Evolutionary conservation across 2,797 vertebrate species (phyloP).

Genomic region (Antennarius maculatus): DNA sequence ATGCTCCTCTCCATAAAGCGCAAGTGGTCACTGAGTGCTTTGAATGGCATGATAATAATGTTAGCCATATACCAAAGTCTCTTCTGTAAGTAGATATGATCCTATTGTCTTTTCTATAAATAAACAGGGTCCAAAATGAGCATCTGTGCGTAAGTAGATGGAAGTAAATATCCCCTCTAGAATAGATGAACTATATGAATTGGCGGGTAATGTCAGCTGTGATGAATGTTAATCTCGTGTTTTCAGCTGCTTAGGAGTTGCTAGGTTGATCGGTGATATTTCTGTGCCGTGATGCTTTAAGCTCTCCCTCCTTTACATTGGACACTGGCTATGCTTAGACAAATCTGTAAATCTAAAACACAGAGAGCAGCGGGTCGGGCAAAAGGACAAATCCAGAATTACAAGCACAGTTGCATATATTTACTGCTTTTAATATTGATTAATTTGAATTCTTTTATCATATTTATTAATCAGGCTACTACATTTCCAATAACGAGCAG

Average conservation of each 20-base stretch:
- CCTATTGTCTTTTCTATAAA: conserved; percentile 69
- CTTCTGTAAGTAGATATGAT: conserved; percentile 72
- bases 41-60: conserved; percentile 74
- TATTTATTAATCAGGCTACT: no score
- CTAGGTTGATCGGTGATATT: conserved; percentile 1
- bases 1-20: conserved; percentile 67
- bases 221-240: conserved; percentile 27
- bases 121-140: conserved; percentile 55
- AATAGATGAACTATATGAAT: conserved; percentile 19
- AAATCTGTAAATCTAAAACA: conserved; percentile 46
- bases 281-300: neutral
- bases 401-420: neutral
- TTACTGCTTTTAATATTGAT: conserved; percentile 13
- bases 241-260: conserved; percentile 4
- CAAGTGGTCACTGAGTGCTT: conserved; percentile 77
- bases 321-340: conserved; percentile 17
- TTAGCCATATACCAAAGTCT: conserved; percentile 68
- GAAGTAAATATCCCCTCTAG: conserved; percentile 10
- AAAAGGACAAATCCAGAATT: conserved; percentile 3
- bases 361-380: conserved; percentile 1
- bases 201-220: conserved; percentile 23
- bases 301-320: neutral
- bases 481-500: neutral
- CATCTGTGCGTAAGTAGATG: conserved; percentile 29
- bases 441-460: neutral